phyloP scores from a whole-genome alignment of 2,888 invertebrate species.

The Listrodromus nycthemerus region DNA sequence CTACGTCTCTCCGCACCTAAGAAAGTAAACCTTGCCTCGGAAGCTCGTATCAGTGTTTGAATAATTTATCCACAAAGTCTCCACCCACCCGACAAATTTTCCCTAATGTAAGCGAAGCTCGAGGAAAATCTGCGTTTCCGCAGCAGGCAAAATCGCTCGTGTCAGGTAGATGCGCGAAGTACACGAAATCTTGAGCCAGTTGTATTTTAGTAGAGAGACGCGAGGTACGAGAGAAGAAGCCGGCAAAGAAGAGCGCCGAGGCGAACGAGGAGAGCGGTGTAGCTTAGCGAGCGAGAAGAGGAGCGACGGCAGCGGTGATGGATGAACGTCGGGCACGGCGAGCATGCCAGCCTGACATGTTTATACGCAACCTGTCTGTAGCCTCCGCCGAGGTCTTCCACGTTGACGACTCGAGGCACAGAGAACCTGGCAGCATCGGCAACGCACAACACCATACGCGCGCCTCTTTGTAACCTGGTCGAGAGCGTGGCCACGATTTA shows the following conservation, averaged over 20 bases:
- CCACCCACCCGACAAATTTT: not conserved
- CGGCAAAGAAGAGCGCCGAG: slow-evolving; percentile 43
- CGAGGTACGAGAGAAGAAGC: slow-evolving; percentile 39
- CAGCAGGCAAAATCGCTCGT: slow-evolving; percentile 3
- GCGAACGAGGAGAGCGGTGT: slow-evolving; percentile 56
- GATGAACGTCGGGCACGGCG: slow-evolving; percentile 80
- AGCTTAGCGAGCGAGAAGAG: slow-evolving; percentile 52
- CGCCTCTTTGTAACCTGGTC: slow-evolving; percentile 77
- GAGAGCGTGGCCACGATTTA: slow-evolving; percentile 79
- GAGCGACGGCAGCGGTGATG: slow-evolving; percentile 77
- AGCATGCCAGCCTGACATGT: slow-evolving; percentile 82
- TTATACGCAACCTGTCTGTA: slow-evolving; percentile 82
- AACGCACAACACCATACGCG: slow-evolving; percentile 69
- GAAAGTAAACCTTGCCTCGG: not conserved
- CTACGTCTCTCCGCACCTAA: not conserved
- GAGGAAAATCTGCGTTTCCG: not conserved
- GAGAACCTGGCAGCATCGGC: slow-evolving; percentile 21
- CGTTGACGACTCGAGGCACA: slow-evolving; percentile 58
- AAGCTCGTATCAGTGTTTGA: not conserved
- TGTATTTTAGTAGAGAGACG: slow-evolving; percentile 18
- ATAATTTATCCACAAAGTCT: not conserved
- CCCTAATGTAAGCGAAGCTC: not conserved
- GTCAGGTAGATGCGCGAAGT: slow-evolving; percentile 43
- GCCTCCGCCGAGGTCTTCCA: slow-evolving; percentile 65
- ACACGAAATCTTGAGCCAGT: slow-evolving; percentile 58